These are phyloP conservation scores for Myathropa florea DNA, from an alignment of 2,888 invertebrate species.

Conservation along the genomic window DNA sequence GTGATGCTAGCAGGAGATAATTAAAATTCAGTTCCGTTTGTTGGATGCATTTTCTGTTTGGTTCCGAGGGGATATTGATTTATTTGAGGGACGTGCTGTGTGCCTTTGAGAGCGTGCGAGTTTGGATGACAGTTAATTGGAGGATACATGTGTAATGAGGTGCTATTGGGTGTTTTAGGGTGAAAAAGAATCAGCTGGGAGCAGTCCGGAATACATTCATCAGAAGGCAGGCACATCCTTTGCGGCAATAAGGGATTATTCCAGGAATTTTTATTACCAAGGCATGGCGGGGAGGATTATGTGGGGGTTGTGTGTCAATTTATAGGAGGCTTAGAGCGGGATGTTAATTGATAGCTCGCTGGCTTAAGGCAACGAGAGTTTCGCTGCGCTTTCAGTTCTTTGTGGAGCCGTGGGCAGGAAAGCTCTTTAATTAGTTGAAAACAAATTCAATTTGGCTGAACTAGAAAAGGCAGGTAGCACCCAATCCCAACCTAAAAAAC, in stretches of 20 bases:
- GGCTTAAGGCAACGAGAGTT: no score
- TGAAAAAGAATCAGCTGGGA: neutral
- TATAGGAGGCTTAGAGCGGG: neutral
- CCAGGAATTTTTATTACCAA: neutral
- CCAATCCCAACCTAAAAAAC: no score
- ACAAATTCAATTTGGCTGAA: no score
- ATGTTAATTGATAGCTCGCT: neutral
- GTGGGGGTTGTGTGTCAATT: neutral
- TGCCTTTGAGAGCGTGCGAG: neutral
- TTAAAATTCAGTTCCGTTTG: slow-evolving; percentile 59
- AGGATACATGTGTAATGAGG: neutral
- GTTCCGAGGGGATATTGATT: slow-evolving; percentile 38
- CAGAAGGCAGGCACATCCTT: neutral
- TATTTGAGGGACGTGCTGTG: slow-evolving; percentile 19
- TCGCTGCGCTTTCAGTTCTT: no score
- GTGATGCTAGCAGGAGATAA: slow-evolving; percentile 31
- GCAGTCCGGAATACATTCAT: neutral
- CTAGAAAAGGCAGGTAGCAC: no score
- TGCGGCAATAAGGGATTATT: neutral
- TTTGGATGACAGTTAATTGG: slow-evolving; percentile 27
- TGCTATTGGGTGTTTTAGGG: neutral
- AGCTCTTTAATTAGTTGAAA: no score
- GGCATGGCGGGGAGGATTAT: neutral
- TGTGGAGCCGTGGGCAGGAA: no score
- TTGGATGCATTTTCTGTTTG: slow-evolving; percentile 28